Conservation (phyloP, 2,888 invertebrate genomes). For the Entomobrya multifasciata region DNA sequence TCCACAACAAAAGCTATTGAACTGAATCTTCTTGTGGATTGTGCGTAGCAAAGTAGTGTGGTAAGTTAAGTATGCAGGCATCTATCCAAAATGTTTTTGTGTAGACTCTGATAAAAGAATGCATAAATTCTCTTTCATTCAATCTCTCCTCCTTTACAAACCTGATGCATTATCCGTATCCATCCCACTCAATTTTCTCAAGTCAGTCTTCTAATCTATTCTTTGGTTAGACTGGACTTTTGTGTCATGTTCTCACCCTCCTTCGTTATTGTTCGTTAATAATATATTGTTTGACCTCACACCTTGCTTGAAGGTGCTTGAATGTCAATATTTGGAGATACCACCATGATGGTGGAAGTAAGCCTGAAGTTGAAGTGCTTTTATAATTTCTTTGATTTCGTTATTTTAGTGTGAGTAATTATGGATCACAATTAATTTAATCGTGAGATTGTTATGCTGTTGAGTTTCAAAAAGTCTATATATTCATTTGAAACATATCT, state of each 20-base stretch:
- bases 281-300: conserved; percentile 76
- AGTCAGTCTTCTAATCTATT: conserved; percentile 48
- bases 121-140: neutral
- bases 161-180: neutral
- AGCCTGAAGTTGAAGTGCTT: too few species aligned
- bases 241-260: conserved; percentile 48
- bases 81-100: too few species aligned
- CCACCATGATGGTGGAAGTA: too few species aligned
- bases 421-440: too few species aligned
- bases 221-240: conserved; percentile 29
- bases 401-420: too few species aligned
- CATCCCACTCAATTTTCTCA: conserved; percentile 62
- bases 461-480: too few species aligned
- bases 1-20: conserved; percentile 63
- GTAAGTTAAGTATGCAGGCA: neutral
- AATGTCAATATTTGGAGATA: conserved; percentile 79
- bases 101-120: neutral
- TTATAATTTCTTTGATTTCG: too few species aligned
- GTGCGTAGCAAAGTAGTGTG: neutral
- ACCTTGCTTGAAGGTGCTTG: conserved; percentile 69
- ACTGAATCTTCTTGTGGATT: neutral
- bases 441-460: too few species aligned
- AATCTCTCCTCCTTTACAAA: neutral
- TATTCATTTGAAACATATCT: too few species aligned
- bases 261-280: conserved; percentile 18